phyloP scores from a whole-genome alignment of 2,113 vertebrate species.

The Mesitornis unicolor region DNA sequence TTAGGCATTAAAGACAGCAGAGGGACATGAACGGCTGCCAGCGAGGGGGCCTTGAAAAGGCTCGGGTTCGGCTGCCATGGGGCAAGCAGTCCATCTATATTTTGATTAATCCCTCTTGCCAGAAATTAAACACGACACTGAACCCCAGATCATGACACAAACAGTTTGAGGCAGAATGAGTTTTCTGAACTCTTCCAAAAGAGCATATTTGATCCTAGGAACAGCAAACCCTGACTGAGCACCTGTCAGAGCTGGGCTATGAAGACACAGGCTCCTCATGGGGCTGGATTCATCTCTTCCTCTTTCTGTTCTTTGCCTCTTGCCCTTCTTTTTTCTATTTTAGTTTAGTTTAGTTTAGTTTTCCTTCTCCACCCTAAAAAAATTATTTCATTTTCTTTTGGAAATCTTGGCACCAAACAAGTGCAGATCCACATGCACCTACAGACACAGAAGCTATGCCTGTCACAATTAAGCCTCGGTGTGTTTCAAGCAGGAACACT shows the following conservation, averaged over 20 bases:
- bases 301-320: background rate
- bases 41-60: background rate
- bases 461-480: background rate
- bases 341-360: background rate
- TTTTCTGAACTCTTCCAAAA: background rate
- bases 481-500: background rate
- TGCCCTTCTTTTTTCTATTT: background rate
- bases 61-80: rapidly evolving
- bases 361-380: background rate
- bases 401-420: background rate
- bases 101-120: background rate
- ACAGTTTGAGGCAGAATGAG: background rate
- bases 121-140: background rate
- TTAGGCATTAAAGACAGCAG: background rate
- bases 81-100: rapidly evolving
- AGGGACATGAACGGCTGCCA: rapidly evolving
- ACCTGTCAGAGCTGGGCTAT: background rate
- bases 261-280: rapidly evolving
- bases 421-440: background rate
- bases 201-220: background rate
- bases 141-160: background rate
- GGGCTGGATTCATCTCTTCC: background rate
- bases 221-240: background rate
- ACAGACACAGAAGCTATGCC: background rate
- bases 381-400: background rate